phyloP scores from a whole-genome alignment of 2,797 vertebrate genomes.

The Spondyliosoma cantharus region DNA sequence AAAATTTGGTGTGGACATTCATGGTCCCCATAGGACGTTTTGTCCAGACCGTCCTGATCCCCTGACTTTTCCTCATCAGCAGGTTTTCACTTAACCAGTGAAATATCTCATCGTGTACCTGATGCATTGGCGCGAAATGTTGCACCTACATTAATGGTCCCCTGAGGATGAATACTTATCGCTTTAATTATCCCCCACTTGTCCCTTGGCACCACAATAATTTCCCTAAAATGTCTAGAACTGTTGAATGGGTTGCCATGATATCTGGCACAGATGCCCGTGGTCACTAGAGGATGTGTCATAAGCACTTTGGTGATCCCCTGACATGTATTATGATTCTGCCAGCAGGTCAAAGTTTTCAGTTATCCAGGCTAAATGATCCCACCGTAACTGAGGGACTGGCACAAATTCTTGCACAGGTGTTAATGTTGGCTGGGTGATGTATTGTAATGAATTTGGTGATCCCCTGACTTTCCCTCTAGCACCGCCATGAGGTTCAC shows the following conservation, averaged over 20 bases:
- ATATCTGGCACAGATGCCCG: neutral
- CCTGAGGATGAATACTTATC: too few species aligned
- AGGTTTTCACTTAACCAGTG: neutral
- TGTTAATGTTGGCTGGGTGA: too few species aligned
- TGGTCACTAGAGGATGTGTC: neutral
- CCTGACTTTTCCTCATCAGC: too few species aligned
- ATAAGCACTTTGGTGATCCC: neutral
- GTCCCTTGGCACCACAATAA: too few species aligned
- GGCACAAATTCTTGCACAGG: neutral
- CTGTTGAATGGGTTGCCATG: neutral
- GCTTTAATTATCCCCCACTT: too few species aligned
- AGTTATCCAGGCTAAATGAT: neutral
- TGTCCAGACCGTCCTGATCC: too few species aligned
- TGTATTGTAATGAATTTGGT: too few species aligned
- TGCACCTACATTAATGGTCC: too few species aligned
- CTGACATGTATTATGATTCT: neutral
- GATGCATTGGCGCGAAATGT: neutral
- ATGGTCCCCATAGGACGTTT: neutral
- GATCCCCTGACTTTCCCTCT: too few species aligned
- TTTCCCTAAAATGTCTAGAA: too few species aligned
- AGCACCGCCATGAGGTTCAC: neutral
- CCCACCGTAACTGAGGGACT: neutral
- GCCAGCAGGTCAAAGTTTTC: neutral
- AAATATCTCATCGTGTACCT: neutral
- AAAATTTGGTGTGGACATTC: neutral